Conservation (phyloP, 2,797 vertebrate species). For the Florisuga fusca region DNA sequence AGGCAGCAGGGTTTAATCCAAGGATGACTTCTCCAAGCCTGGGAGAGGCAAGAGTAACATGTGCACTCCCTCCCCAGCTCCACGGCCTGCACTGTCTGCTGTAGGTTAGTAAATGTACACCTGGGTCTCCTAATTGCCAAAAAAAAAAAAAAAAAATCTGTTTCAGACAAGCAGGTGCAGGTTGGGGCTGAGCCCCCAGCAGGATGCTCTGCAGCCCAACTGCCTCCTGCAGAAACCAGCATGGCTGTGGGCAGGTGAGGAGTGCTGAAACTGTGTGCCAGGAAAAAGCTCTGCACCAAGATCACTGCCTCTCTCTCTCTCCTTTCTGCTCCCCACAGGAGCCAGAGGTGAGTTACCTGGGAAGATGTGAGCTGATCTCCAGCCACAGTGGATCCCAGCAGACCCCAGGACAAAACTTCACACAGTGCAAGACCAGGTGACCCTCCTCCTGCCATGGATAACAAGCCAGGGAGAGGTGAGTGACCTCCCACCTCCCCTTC, state of each 20-base stretch:
- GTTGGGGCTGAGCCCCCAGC: fast-evolving
- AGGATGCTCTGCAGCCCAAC: neutral
- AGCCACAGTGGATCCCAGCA: fast-evolving
- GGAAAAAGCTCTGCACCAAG: neutral
- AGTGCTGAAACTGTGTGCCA: fast-evolving
- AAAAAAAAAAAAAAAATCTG: neutral
- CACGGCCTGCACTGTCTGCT: neutral
- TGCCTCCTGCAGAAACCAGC: neutral
- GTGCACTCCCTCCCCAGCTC: neutral
- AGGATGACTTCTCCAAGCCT: neutral
- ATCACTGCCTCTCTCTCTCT: neutral
- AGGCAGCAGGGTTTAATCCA: neutral
- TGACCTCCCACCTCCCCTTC: neutral
- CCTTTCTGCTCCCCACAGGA: neutral
- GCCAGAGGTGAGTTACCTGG: neutral
- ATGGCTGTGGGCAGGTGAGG: neutral
- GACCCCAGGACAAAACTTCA: neutral
- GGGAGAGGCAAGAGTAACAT: neutral
- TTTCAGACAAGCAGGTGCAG: neutral
- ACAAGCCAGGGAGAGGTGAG: neutral
- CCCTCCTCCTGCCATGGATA: no score
- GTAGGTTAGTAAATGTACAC: neutral
- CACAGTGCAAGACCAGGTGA: fast-evolving
- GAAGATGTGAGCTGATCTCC: neutral
- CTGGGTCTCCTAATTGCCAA: neutral